Percentiles rank a stretch among this genome's conserved stretches.
Conservation (phyloP, 1,140 invertebrate genomes). For the Drosophila littoralis region DNA sequence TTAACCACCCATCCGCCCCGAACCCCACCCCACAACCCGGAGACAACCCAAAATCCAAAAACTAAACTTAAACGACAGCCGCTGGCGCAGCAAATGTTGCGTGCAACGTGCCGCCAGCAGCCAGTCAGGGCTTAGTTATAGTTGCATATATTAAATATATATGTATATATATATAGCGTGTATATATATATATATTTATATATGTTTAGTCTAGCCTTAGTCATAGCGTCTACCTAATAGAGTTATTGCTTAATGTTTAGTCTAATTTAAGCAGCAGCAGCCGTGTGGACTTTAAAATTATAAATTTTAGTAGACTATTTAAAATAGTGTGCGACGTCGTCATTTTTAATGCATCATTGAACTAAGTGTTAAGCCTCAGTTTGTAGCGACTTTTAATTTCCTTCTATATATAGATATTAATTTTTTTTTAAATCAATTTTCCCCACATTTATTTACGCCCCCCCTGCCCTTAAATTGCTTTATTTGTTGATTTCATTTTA, state of each 20-base stretch:
- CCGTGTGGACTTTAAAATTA: conserved; percentile 79
- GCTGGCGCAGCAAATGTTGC: conserved; percentile 8
- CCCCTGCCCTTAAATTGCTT: conserved; percentile 48
- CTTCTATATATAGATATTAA: conserved; percentile 5
- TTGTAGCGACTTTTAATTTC: conserved; percentile 24
- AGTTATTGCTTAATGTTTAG: conserved; percentile 56
- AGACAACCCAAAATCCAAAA: not conserved
- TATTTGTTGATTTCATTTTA: conserved; percentile 80
- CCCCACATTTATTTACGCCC: conserved; percentile 15
- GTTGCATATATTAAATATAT: conserved; percentile 6
- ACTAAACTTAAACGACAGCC: conserved; percentile 30
- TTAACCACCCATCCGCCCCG: conserved; percentile 3
- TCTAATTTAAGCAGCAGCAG: conserved; percentile 52
- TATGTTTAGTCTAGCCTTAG: conserved; percentile 33
- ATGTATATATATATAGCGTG: conserved; percentile 6
- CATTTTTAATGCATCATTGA: conserved; percentile 54
- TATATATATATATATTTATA: conserved; percentile 10
- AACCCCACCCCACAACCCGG: conserved; percentile 3
- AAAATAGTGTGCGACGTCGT: conserved; percentile 65
- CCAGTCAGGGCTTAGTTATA: conserved; percentile 26
- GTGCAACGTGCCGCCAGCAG: conserved; percentile 4
- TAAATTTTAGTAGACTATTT: conserved; percentile 79
- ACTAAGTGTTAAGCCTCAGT: conserved; percentile 40
- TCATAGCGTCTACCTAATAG: conserved; percentile 36
- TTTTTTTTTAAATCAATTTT: conserved; percentile 51